Evolutionary conservation across 2,113 vertebrate species (phyloP), one percentile per base, ranked within the genome.

Genomic region (Ictalurus furcatus): DNA sequence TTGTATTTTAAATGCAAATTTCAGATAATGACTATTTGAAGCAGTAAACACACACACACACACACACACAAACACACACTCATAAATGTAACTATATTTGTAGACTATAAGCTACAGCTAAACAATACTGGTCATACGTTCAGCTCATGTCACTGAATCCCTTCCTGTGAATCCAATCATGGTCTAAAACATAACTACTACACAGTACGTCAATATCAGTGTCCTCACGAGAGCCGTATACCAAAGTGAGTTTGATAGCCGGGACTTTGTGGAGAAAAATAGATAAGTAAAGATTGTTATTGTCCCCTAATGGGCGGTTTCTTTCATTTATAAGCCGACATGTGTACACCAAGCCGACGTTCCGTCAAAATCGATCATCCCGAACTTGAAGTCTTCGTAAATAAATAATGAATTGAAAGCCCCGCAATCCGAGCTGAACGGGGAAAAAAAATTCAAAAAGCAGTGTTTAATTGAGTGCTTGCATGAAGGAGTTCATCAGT

Each of bases 401-500:
- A 85, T 34, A 65, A 58, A 79, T 34, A 9, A 74, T 52, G 28
- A 34, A 85, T 34, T 54, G 30, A 85, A 81, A 85, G 12, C 30
- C 7, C 9, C 4, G 25, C 25, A 44, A 37, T 83, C 71, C 6
- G 1, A 44, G 16, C 48, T 56, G 58, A 34, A 81, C 44, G 44
- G 44, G 6, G 6, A 0, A 73, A 80, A 63, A 12, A 80, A 78
- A 78, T 16, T 17, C 63, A 14, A 88, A 88, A 88, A 12, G 37
- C 88, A 83, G 73, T 48, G 85, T 71, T 80, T 89, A 83, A 87
- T 89, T 90, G 86, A 78, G 90, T 48, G 84, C 74, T 54, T 88
- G 34, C 81, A 73, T 84, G 79, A 80, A 91, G 87, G 85, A 73
- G 65, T 89, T 90, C 82, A 87, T 89, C 90, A 91, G 86, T 59